Percentiles rank a stretch among this genome's conserved stretches.
These are phyloP conservation scores for Clitarchus hookeri DNA, from an alignment of 2,888 invertebrate species.

Conservation along the genomic window DNA sequence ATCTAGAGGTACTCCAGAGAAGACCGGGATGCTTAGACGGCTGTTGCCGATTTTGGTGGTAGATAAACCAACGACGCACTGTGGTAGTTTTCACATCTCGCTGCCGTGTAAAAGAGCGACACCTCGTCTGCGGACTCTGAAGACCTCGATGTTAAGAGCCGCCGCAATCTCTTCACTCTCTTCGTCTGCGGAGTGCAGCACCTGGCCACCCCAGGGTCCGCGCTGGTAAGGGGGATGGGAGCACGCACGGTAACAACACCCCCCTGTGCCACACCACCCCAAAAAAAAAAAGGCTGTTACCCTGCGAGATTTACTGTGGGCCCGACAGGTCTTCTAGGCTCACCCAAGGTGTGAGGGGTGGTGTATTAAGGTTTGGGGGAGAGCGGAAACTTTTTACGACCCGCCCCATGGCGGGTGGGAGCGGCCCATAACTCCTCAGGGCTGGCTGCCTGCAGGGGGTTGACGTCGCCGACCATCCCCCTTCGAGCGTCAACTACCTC, in stretches of 20 bases:
- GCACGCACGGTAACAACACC: too few species aligned
- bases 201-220: background rate
- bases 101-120: background rate
- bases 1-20: too few species aligned
- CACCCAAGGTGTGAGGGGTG: background rate
- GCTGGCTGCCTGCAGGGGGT: conserved; percentile 3
- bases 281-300: background rate
- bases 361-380: background rate
- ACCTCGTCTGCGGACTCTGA: background rate
- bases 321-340: background rate
- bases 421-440: conserved; percentile 14
- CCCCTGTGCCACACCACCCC: background rate
- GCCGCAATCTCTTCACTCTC: too few species aligned
- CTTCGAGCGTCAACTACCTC: too few species aligned
- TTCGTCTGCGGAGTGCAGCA: background rate
- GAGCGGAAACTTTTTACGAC: conserved; percentile 10
- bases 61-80: too few species aligned
- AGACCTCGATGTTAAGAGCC: too few species aligned
- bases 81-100: too few species aligned
- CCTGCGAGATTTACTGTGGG: background rate
- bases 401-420: background rate
- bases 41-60: too few species aligned
- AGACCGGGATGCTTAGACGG: too few species aligned
- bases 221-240: too few species aligned
- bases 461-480: background rate